Evolutionary conservation across 1,140 invertebrate genomes (phyloP).

Genomic region (Apis laboriosa): DNA sequence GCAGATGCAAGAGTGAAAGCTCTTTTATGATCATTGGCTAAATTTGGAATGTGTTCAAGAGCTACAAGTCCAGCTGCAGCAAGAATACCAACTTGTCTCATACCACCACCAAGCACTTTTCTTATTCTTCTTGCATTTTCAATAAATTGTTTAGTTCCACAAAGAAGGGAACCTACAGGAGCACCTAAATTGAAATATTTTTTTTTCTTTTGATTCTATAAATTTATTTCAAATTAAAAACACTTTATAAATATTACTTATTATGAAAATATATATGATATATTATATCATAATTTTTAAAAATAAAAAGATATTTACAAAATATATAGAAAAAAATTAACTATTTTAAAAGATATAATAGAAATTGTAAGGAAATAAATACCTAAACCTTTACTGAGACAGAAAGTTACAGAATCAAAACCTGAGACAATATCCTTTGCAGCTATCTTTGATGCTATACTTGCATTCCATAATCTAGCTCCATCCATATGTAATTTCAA

Average conservation of each 20-base stretch:
- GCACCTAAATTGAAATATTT: constrained; percentile 79
- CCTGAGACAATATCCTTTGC: constrained; percentile 85
- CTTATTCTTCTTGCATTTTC: constrained; percentile 86
- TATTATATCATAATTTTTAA: no score
- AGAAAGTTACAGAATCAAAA: constrained; percentile 91
- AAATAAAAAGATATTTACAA: neutral
- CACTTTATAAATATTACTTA: neutral
- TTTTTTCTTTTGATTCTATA: neutral
- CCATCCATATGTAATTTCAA: constrained; percentile 95
- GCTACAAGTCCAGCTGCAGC: constrained; percentile 93
- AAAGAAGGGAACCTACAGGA: constrained; percentile 92
- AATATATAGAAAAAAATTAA: neutral
- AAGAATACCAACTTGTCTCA: constrained; percentile 94
- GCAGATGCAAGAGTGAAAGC: constrained; percentile 87
- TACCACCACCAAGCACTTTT: constrained; percentile 95
- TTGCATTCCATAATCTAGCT: constrained; percentile 95
- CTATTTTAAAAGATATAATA: neutral
- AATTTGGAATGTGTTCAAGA: constrained; percentile 86
- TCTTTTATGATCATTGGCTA: constrained; percentile 89
- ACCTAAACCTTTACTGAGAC: constrained; percentile 92
- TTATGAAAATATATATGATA: no score
- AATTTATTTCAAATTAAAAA: neutral
- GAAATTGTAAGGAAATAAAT: neutral
- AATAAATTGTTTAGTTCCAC: constrained; percentile 90
- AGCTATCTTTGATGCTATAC: constrained; percentile 84